Evolutionary conservation across 2,797 vertebrate species (phyloP).

Genomic region (Paramormyrops hopkinsi): DNA sequence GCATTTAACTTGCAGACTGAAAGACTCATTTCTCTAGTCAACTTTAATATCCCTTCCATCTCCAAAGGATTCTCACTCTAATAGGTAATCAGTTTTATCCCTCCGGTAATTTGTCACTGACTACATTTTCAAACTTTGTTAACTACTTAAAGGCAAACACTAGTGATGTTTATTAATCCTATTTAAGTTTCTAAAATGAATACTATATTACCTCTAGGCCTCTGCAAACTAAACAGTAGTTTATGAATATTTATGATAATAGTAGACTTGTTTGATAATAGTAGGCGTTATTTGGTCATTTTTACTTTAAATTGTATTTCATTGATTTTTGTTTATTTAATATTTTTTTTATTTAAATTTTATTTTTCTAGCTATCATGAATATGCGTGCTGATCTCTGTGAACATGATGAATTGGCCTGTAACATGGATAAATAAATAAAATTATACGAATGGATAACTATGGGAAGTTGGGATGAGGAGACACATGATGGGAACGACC

Average conservation of each 20-base stretch:
- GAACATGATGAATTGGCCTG: conserved; percentile 27
- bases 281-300: neutral
- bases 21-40: neutral
- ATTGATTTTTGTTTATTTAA: neutral
- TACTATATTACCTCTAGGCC: neutral
- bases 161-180: neutral
- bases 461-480: conserved; percentile 14
- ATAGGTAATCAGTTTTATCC: neutral
- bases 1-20: neutral
- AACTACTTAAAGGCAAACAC: neutral
- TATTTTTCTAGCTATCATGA: conserved; percentile 18
- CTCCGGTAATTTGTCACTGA: neutral
- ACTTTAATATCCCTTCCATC: neutral
- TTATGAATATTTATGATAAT: conserved; percentile 1
- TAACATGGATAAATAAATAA: conserved; percentile 31
- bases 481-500: conserved; percentile 35
- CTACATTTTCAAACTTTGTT: neutral
- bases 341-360: neutral
- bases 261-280: neutral
- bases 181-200: neutral
- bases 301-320: neutral
- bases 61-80: neutral
- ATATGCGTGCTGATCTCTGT: conserved; percentile 29
- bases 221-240: neutral
- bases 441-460: conserved; percentile 34